Evolutionary conservation across 2,113 vertebrate species (phyloP).

Genomic region (Embiotoca jacksoni): DNA sequence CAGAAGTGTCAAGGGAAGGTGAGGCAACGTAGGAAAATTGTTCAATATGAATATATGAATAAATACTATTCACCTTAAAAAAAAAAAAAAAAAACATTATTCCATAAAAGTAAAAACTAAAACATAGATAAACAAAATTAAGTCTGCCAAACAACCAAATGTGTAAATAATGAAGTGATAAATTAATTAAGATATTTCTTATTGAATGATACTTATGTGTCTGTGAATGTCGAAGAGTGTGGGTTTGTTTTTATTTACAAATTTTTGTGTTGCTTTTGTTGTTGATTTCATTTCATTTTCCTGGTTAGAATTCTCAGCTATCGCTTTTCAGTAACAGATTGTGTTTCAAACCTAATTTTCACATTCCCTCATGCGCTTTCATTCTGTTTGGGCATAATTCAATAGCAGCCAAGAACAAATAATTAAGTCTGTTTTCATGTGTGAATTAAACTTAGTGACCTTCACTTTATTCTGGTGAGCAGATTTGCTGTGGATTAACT

Average conservation of each 20-base stretch:
- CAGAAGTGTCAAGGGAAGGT: slow-evolving; percentile 93
- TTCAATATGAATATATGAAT: slow-evolving; percentile 34
- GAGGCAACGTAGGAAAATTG: slow-evolving; percentile 92
- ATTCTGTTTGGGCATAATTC: slow-evolving; percentile 12
- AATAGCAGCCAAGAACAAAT: slow-evolving; percentile 10
- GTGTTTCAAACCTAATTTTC: slow-evolving; percentile 27
- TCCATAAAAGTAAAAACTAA: slow-evolving; percentile 1
- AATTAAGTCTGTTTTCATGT: slow-evolving; percentile 5
- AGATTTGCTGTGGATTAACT: slow-evolving; percentile 3
- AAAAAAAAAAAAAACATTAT: slow-evolving; percentile 9
- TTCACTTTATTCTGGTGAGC: slow-evolving; percentile 14
- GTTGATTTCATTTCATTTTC: background rate
- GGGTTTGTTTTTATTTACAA: background rate
- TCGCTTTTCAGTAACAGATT: slow-evolving; percentile 23
- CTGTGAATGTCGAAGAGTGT: background rate
- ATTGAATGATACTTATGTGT: slow-evolving; percentile 15
- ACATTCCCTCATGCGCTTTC: slow-evolving; percentile 3
- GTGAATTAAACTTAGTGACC: slow-evolving; percentile 20
- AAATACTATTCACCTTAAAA: slow-evolving; percentile 37
- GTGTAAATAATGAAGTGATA: slow-evolving; percentile 26
- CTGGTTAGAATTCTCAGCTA: slow-evolving; percentile 3
- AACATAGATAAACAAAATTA: background rate
- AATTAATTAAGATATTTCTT: slow-evolving; percentile 6
- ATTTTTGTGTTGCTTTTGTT: slow-evolving; percentile 1
- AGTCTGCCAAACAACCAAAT: slow-evolving; percentile 18